phyloP scores from a whole-genome alignment of 2,113 vertebrate species.

The Forbesichthys papilliferus region DNA sequence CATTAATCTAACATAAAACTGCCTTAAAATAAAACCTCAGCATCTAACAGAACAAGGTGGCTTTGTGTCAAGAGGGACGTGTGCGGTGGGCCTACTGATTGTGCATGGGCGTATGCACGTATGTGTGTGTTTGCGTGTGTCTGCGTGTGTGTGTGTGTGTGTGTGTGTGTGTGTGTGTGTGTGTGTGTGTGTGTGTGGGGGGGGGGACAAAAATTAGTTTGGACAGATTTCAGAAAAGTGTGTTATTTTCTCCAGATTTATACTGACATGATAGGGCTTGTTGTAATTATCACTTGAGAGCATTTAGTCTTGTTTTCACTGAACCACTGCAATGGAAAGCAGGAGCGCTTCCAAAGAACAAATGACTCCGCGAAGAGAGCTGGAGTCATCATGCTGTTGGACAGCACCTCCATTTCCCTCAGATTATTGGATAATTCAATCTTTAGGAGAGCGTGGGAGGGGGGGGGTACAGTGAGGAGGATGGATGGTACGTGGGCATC shows the following conservation, averaged over 20 bases:
- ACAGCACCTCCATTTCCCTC: slow-evolving; percentile 59
- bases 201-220: slow-evolving; percentile 29
- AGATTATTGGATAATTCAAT: slow-evolving; percentile 67
- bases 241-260: slow-evolving; percentile 58
- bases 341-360: slow-evolving; percentile 65
- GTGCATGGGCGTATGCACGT: not conserved
- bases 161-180: slow-evolving; percentile 1
- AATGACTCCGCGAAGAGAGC: slow-evolving; percentile 20
- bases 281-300: slow-evolving; percentile 70
- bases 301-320: slow-evolving; percentile 71
- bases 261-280: slow-evolving; percentile 67
- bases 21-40: slow-evolving; percentile 28
- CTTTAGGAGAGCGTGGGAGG: slow-evolving; percentile 47
- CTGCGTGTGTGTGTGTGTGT: not conserved
- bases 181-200: not conserved
- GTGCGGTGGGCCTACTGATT: not conserved
- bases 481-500: not conserved
- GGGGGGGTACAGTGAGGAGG: not conserved
- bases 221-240: slow-evolving; percentile 50
- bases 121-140: not conserved
- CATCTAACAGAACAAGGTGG: slow-evolving; percentile 34
- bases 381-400: slow-evolving; percentile 68
- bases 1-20: slow-evolving; percentile 39
- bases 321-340: slow-evolving; percentile 70
- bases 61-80: slow-evolving; percentile 11